phyloP scores from a whole-genome alignment of 2,113 vertebrate species.

The Cephalophus harveyi region DNA sequence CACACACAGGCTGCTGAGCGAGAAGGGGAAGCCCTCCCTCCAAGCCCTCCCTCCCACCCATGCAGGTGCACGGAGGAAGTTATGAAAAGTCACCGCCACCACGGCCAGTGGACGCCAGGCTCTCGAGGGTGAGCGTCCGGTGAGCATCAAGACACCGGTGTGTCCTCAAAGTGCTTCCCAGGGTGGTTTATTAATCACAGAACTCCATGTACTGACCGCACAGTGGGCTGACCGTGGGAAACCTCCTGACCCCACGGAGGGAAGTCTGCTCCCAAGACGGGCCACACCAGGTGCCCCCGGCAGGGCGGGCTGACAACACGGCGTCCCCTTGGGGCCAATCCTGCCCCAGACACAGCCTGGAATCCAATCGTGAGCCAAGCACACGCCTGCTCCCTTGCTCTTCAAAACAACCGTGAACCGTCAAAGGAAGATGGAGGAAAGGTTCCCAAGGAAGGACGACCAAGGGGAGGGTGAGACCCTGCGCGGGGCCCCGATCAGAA shows the following conservation, averaged over 20 bases:
- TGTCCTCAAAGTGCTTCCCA: not conserved
- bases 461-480: rapidly evolving
- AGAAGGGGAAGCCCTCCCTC: not conserved
- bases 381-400: rapidly evolving
- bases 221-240: not conserved
- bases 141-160: rapidly evolving
- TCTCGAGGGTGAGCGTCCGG: rapidly evolving
- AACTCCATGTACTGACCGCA: rapidly evolving
- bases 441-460: rapidly evolving
- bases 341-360: not conserved
- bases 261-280: rapidly evolving
- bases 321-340: rapidly evolving
- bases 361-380: rapidly evolving
- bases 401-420: rapidly evolving
- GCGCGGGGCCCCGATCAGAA: rapidly evolving
- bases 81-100: rapidly evolving
- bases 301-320: rapidly evolving
- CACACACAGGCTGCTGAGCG: not conserved
- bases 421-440: not conserved
- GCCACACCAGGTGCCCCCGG: not conserved
- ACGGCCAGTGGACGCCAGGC: rapidly evolving
- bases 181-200: rapidly evolving
- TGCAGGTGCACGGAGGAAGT: rapidly evolving
- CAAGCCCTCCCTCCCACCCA: not conserved
- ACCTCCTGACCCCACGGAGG: not conserved